Evolutionary conservation across 2,113 vertebrate species (phyloP).

Genomic region (Tragulus kanchil): DNA sequence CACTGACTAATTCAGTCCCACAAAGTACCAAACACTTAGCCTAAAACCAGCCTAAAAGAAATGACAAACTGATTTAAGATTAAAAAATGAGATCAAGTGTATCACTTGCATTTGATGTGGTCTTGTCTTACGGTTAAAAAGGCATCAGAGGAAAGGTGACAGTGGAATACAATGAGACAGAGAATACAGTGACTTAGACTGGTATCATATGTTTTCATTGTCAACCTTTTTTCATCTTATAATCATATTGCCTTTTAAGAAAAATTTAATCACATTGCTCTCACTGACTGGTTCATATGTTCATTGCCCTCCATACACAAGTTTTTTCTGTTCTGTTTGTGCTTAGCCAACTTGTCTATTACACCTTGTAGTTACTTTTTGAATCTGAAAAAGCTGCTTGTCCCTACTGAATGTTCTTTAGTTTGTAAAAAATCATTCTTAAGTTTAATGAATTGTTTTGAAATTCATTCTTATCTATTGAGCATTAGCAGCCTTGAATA

Average conservation of each 20-base stretch:
- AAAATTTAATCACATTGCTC: not conserved
- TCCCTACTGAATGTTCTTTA: not conserved
- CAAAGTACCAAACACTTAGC: constrained; percentile 13
- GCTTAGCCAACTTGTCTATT: not conserved
- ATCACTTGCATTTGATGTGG: not conserved
- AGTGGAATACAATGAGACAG: not conserved
- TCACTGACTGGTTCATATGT: not conserved
- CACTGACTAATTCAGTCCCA: not conserved
- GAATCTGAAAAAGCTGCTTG: not conserved
- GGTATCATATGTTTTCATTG: too few relatives aligned
- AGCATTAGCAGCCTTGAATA: not conserved
- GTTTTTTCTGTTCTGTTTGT: not conserved
- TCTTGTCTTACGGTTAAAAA: not conserved
- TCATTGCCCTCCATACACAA: too few relatives aligned
- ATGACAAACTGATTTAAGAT: not conserved
- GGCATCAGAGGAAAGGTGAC: not conserved
- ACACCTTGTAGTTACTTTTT: not conserved
- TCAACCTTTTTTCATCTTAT: not conserved
- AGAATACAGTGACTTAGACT: too few relatives aligned
- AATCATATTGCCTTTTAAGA: constrained; percentile 3
- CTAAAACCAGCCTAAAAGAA: constrained; percentile 35
- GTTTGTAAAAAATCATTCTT: not conserved
- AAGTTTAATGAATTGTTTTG: constrained; percentile 3
- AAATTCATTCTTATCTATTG: constrained; percentile 15
- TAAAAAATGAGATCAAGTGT: not conserved